Conservation (phyloP, 2,113 vertebrate species). For the Scartelaos histophorus region DNA sequence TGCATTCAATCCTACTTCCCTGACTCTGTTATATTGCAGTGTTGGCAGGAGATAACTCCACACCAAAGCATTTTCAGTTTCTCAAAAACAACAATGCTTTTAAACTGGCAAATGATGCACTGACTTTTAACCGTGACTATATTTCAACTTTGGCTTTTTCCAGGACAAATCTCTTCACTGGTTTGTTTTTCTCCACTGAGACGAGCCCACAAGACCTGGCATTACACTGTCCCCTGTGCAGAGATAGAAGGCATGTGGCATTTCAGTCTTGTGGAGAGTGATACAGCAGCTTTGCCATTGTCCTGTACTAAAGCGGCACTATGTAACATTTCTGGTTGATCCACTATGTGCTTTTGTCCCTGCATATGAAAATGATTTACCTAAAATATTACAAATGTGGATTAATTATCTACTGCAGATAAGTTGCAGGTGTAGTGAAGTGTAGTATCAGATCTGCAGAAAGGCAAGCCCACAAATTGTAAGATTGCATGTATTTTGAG, state of each 20-base stretch:
- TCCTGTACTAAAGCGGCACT: neutral
- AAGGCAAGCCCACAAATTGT: too few relatives aligned
- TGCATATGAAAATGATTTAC: too few relatives aligned
- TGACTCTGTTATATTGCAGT: neutral
- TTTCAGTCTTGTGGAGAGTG: neutral
- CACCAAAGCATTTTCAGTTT: neutral
- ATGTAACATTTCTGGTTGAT: too few relatives aligned
- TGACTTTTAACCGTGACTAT: neutral
- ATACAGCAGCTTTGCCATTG: neutral
- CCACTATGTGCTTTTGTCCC: too few relatives aligned
- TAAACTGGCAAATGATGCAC: neutral
- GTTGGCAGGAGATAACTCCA: neutral
- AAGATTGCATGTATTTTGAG: too few relatives aligned
- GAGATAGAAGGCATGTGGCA: neutral
- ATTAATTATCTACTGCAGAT: too few relatives aligned
- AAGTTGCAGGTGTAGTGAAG: too few relatives aligned
- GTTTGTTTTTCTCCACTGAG: neutral
- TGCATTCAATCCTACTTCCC: neutral
- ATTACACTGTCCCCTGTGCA: constrained; percentile 5
- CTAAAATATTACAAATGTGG: too few relatives aligned
- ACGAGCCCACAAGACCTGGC: neutral
- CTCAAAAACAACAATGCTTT: neutral
- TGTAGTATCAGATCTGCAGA: too few relatives aligned
- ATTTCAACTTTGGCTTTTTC: neutral
- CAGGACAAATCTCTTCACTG: neutral